Evolutionary conservation across 2,113 vertebrate genomes (phyloP).

Genomic region (Poeciliopsis occidentalis): DNA sequence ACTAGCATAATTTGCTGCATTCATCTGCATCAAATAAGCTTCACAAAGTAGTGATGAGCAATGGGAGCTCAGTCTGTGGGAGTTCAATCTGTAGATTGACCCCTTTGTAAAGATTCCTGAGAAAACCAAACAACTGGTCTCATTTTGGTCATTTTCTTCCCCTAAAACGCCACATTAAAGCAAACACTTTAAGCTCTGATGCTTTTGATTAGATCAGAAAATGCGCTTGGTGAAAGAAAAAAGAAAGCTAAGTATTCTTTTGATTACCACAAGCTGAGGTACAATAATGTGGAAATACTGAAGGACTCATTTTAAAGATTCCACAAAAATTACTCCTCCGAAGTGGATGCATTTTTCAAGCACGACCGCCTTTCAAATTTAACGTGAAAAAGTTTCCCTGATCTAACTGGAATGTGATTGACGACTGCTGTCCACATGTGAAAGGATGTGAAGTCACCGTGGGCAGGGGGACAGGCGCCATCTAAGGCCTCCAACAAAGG

Average conservation of each 20-base stretch:
- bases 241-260: conserved; percentile 25
- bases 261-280: conserved; percentile 43
- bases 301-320: conserved; percentile 20
- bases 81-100: neutral
- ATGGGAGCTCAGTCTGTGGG: neutral
- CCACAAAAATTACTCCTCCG: conserved; percentile 37
- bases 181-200: conserved; percentile 10
- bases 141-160: conserved; percentile 36
- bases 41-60: neutral
- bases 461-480: conserved; percentile 54
- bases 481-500: conserved; percentile 54
- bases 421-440: conserved; percentile 40
- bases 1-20: neutral
- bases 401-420: conserved; percentile 36
- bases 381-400: conserved; percentile 5
- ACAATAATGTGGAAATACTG: conserved; percentile 41
- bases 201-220: conserved; percentile 28
- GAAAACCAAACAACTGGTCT: conserved; percentile 11
- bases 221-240: conserved; percentile 22
- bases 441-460: conserved; percentile 55
- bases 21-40: neutral
- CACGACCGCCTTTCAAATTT: neutral
- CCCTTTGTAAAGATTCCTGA: neutral
- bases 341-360: conserved; percentile 18
- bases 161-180: conserved; percentile 40